Base-by-base conservation (phyloP, 2,113 vertebrate species). In the Colius striatus region DNA sequence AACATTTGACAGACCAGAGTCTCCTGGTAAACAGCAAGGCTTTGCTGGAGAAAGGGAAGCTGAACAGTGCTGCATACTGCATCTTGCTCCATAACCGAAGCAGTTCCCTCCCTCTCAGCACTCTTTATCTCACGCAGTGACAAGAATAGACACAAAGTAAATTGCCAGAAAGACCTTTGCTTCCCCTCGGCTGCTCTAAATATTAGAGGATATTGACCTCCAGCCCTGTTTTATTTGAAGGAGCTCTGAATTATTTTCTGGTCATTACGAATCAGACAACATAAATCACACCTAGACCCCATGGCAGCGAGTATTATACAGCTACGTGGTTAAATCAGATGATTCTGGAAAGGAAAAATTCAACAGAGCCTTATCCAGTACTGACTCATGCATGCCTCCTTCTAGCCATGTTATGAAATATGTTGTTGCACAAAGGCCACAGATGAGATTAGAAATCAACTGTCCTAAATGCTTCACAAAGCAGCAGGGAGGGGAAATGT, bases 171-270 rank as follows among this genome's bases (percentile, higher is more conserved):
- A 84, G 89, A 81, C 57, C 61, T 93, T 90, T 75, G 45, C 61
- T 84, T 84, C 68, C 34, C 48, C 45, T 87, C 0, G 2, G 13
- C 34, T 72, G 29, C 32, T 87, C 57, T 81, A 94, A 94, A 89
- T 81, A 93, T 87, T 78, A 63, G 65, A 90, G 30, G 34, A 65
- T 86, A 75, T 81, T 93, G 65, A 90, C 80, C 65, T 90, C 38
- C 27, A 72, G 57, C 18, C 45, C 26, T 50, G 36, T 34, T 94
- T 87, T 60, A 81, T 79, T 57, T 84, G 73, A 91, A 94, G 29
- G 19, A 89, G 53, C 82, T 90, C 84, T 82, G 61, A 82, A 91
- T 87, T 95, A 87, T 72, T 89, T 92, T 94, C 65, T 58, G 91
- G 73, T 45, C 54, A 17, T 61, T 63, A 67, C 0, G 15, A 87